Conservation (phyloP, 1,140 invertebrate species). For the Heliconius hewitsoni region DNA sequence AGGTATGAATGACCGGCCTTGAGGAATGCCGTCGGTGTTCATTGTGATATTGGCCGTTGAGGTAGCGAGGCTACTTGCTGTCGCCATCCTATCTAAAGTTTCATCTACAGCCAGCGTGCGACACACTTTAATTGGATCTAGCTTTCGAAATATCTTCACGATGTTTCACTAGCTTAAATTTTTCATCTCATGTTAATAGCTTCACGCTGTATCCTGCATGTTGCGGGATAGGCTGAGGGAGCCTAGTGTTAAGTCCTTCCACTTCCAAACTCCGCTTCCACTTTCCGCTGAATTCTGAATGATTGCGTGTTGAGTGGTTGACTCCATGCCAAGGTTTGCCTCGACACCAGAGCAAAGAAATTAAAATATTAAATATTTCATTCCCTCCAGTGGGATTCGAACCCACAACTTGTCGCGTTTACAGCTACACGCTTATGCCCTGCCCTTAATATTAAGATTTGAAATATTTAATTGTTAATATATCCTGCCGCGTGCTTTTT, state of each 20-base stretch:
- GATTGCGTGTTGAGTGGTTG: too few relatives aligned
- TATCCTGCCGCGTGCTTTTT: background rate
- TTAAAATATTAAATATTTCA: background rate
- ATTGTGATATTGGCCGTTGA: constrained; percentile 48
- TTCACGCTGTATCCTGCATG: too few relatives aligned
- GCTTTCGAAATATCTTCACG: constrained; percentile 43
- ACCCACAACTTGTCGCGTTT: too few relatives aligned
- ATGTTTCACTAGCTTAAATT: constrained; percentile 31
- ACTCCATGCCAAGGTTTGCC: too few relatives aligned
- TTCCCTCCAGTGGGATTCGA: too few relatives aligned
- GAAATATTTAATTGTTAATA: constrained; percentile 12
- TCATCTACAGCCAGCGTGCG: constrained; percentile 48
- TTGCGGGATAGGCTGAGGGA: too few relatives aligned
- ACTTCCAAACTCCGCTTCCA: too few relatives aligned
- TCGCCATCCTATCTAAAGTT: constrained; percentile 51
- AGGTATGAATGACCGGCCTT: constrained; percentile 66
- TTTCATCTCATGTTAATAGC: background rate
- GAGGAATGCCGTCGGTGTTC: constrained; percentile 61
- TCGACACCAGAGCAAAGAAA: background rate
- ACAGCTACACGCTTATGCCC: too few relatives aligned
- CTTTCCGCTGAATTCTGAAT: too few relatives aligned
- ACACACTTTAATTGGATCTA: constrained; percentile 48
- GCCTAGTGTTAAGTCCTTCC: too few relatives aligned
- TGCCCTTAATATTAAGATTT: background rate
- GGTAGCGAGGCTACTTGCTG: constrained; percentile 40